Conservation (phyloP, 2,888 invertebrate genomes). For the Eupithecia subfuscata region DNA sequence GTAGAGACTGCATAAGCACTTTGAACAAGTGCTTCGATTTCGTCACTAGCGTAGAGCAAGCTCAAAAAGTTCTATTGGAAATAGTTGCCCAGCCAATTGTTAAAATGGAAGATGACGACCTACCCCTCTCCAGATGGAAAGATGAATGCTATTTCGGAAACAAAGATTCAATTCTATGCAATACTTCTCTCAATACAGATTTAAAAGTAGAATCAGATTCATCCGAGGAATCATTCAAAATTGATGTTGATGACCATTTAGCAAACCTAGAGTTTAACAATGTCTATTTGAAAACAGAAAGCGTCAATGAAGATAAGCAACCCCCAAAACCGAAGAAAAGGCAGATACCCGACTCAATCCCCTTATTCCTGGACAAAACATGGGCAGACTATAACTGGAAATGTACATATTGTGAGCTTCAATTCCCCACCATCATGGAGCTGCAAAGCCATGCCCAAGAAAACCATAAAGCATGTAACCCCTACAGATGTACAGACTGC, state of each 20-base stretch:
- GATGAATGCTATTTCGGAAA: background rate
- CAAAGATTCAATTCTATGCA: background rate
- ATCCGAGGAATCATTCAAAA: constrained; percentile 41
- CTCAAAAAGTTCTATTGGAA: constrained; percentile 52
- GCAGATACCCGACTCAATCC: background rate
- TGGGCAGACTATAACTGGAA: constrained; percentile 69
- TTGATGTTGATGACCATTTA: background rate
- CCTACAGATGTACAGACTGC: constrained; percentile 87
- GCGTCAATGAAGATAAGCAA: background rate
- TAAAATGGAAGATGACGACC: background rate
- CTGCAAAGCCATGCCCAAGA: constrained; percentile 84
- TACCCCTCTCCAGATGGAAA: background rate
- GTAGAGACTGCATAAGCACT: constrained; percentile 57
- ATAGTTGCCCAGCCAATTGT: background rate
- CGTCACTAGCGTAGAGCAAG: constrained; percentile 57
- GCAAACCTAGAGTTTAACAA: background rate
- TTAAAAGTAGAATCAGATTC: background rate
- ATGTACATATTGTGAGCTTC: constrained; percentile 64
- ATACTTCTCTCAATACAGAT: background rate
- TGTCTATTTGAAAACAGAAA: background rate
- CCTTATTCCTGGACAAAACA: constrained; percentile 32
- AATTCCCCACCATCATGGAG: constrained; percentile 60
- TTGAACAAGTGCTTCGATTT: constrained; percentile 63
- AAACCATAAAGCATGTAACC: constrained; percentile 84
- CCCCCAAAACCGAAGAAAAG: background rate